Percentiles rank a stretch among this genome's conserved stretches.
These are phyloP conservation scores for Halcyon smyrnensis DNA, from an alignment of 2,797 vertebrate species.

Conservation along the genomic window DNA sequence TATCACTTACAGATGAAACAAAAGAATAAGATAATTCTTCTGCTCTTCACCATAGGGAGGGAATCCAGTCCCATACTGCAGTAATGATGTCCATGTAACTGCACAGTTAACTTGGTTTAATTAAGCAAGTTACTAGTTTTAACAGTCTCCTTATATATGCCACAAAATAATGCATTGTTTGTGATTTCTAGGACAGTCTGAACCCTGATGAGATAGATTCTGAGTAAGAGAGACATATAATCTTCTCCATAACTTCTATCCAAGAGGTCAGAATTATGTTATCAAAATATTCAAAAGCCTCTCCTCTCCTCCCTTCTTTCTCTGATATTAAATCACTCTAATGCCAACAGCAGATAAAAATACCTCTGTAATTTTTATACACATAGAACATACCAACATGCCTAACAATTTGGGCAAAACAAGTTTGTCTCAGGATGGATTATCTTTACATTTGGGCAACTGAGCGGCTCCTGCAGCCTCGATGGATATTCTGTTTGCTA, in stretches of 20 bases:
- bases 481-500: no score
- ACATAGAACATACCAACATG: rapidly evolving
- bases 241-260: not conserved
- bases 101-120: not conserved
- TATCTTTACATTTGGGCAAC: not conserved
- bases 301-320: not conserved
- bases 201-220: not conserved
- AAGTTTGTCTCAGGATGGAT: not conserved
- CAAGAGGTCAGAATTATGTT: not conserved
- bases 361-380: not conserved
- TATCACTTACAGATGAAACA: not conserved
- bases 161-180: not conserved
- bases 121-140: not conserved
- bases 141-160: not conserved
- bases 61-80: not conserved
- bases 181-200: not conserved
- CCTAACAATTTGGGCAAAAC: not conserved
- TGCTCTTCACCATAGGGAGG: not conserved
- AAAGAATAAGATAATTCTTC: not conserved
- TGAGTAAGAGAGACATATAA: not conserved
- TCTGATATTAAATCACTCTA: not conserved
- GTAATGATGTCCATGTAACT: not conserved
- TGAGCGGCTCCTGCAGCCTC: not conserved
- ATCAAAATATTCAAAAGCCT: conserved; percentile 21
- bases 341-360: conserved; percentile 21